Base-by-base conservation (phyloP, 2,113 vertebrate genomes). In the Shinisaurus crocodilurus region DNA sequence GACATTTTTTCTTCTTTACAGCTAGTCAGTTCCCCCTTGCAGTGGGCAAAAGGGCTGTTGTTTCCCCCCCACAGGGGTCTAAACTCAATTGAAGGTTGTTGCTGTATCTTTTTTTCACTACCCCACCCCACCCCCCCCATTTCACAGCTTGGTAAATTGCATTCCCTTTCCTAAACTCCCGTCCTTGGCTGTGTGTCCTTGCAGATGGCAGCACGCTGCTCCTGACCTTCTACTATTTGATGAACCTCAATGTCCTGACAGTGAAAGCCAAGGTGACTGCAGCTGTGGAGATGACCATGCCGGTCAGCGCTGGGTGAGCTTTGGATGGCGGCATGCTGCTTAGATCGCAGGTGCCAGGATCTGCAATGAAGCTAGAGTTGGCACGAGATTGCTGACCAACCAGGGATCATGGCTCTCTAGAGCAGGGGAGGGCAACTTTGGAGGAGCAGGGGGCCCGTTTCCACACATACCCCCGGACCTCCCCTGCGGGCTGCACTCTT, bases 221-320 rank as follows among this genome's bases (percentile, higher is more conserved):
- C 95, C 97, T 99, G 90, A 98, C 96, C 92, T 99, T 99, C 97
- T 98, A 97, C 96, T 99, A 98, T 96, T 96, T 99, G 96, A 98
- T 99, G 98, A 99, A 98, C 97, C 98, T 99, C 97, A 99, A 99
- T 7, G 98, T 99, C 88, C 96, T 99, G 97, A 99, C 99, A 0
- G 99, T 99, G 87, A 99, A 99, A 94, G 97, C 98, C 92, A 99
- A 97, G 96, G 98, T 99, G 93, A 98, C 98, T 7, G 98, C 98
- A 0, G 91, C 97, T 0, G 90, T 93, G 0, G 99, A 99, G 95
- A 96, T 99, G 93, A 97, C 92, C 43, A 96, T 97, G 0, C 98
- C 99, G 90, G 96, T 99, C 97, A 98, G 97, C 57, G 98, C 97
- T 0, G 97, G 98, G 98, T 98, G 88, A 97, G 98, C 5, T 93